These are phyloP conservation scores for Sycophila texana DNA, from an alignment of 2,888 invertebrate species.

Conservation along the genomic window DNA sequence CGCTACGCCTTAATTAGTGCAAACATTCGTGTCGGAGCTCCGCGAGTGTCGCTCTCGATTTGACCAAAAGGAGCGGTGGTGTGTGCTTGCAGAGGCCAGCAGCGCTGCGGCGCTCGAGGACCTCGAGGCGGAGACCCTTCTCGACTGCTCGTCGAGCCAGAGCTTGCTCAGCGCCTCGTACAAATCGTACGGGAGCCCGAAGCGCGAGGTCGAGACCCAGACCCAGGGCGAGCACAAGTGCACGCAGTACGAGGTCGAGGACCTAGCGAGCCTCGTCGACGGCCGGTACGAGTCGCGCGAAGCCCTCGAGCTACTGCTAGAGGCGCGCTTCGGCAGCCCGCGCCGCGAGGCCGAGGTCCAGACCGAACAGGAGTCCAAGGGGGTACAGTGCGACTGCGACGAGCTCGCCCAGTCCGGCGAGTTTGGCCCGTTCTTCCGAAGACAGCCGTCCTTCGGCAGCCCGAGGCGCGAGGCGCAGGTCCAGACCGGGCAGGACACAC, in stretches of 20 bases:
- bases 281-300: constrained; percentile 47
- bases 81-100: constrained; percentile 29
- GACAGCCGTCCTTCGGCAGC: constrained; percentile 57
- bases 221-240: constrained; percentile 69
- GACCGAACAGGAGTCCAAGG: constrained; percentile 69
- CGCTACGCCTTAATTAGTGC: too few species aligned
- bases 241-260: constrained; percentile 68
- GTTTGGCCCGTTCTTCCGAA: constrained; percentile 49
- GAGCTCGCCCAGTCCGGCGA: constrained; percentile 59
- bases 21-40: too few species aligned
- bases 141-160: constrained; percentile 53
- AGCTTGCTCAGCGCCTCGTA: constrained; percentile 45
- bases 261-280: constrained; percentile 59
- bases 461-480: constrained; percentile 67
- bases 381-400: constrained; percentile 65
- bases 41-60: too few species aligned
- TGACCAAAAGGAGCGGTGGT: too few species aligned
- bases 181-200: constrained; percentile 63
- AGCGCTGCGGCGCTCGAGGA: constrained; percentile 59
- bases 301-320: constrained; percentile 61
- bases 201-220: constrained; percentile 68
- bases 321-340: constrained; percentile 59
- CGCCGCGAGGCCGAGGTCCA: constrained; percentile 67
- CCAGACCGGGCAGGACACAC: constrained; percentile 69
- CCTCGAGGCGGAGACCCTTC: constrained; percentile 62